A percentile compares a stretch with the other conserved stretches of the same genome.
These are phyloP conservation scores for Diadema setosum DNA, from an alignment of 35 echinoderm and acorn worm genomes.

Conservation along the genomic window DNA sequence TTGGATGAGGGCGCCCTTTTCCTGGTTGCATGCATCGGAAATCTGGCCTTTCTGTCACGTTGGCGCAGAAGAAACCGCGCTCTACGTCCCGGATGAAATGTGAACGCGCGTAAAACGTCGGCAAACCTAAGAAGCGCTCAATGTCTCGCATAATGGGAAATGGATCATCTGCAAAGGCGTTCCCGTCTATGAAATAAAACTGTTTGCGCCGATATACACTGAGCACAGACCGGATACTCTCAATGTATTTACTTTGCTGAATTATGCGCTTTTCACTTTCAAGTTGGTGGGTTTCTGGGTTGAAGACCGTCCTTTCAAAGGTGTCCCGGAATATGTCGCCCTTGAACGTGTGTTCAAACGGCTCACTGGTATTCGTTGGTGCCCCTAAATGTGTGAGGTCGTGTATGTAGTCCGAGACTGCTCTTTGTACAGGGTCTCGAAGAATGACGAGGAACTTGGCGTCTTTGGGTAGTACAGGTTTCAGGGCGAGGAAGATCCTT, in stretches of 20 bases:
- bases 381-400: background rate
- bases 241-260: background rate
- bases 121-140: background rate
- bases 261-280: background rate
- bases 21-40: background rate
- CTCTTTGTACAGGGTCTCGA: slow-evolving; percentile 17
- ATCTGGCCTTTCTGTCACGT: background rate
- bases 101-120: background rate
- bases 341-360: background rate
- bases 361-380: background rate
- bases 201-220: background rate
- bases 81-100: background rate
- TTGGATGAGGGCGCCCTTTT: slow-evolving; percentile 3
- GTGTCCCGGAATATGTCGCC: background rate
- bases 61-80: background rate
- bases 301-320: background rate
- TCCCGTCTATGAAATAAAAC: background rate
- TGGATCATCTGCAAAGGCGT: background rate
- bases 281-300: background rate
- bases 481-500: background rate
- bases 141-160: background rate
- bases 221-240: background rate
- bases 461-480: background rate
- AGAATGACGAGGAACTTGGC: slow-evolving; percentile 14
- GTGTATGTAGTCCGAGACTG: background rate